Base-by-base conservation (phyloP, 2,888 invertebrate genomes). In the Dorcus hopei region DNA sequence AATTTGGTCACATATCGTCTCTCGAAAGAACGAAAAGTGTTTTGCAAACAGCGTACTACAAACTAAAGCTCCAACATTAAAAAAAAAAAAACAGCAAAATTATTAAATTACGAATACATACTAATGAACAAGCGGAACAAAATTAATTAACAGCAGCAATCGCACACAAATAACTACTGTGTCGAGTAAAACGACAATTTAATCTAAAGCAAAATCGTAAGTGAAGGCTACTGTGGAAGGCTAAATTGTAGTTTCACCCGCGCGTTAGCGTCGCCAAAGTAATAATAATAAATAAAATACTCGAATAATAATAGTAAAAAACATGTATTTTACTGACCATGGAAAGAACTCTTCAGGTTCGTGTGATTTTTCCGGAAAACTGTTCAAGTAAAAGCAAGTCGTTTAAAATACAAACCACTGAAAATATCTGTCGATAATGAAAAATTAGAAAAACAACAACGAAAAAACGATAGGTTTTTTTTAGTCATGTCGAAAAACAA, bases 331-430 rank as follows among this genome's bases (percentile, higher is more conserved):
- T 88, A 88, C 88, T 87, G 87, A 89, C 89, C 89, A 89, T 85
- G 88, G 88, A 80, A 87, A 85, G 84, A 85, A 88, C 81, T 88
- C 88, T 86, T 88, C 84, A 79, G 84, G 82, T 79, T 88, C 88
- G 82, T 83, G 85, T 71, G 82, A 78, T 82, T 89, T 89, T 85
- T 88, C 88, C 87, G 88, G 86, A 84, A 86, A 87, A 88, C 88
- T 89, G 77, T 76, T 75, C 68, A 85, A 81, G 80, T 80, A 81
- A 82, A 80, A 80, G 50, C 49, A 56, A 57, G 38, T 57, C 50
- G 45, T 45, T 45, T 56, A 56, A 56, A 56, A 56, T 56, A 56
- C 51, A 56, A 56, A 56, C 56, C 56, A 56, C 26, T 55, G 41
- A 54, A 49, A 42, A 40, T 49, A 48, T 39, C 48, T 54, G 54